Percentiles rank a stretch among this genome's conserved stretches.
These are phyloP conservation scores for Sylvicapra grimmia DNA, from an alignment of 2,113 vertebrate species.

Conservation along the genomic window DNA sequence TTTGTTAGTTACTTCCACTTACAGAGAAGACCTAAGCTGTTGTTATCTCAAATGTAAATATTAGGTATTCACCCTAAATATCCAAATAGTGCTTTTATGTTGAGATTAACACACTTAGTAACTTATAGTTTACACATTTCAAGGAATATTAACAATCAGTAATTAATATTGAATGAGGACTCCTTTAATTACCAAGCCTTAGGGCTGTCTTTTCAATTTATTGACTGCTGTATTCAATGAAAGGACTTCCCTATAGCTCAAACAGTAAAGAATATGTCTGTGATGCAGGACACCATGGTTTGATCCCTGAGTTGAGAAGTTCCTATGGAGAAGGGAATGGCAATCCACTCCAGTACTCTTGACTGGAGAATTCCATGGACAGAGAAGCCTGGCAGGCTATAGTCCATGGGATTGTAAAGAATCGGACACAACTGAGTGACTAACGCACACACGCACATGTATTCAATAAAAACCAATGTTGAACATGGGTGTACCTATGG, in stretches of 20 bases:
- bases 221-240: background rate
- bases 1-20: background rate
- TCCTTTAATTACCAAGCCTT: background rate
- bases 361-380: background rate
- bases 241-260: background rate
- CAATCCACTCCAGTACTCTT: background rate
- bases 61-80: background rate
- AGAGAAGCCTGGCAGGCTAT: background rate
- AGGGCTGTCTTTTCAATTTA: background rate
- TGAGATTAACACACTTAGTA: background rate
- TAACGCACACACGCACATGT: background rate
- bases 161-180: background rate
- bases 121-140: background rate
- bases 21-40: background rate
- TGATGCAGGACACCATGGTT: background rate
- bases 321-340: background rate
- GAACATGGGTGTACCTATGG: background rate
- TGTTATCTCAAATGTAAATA: conserved; percentile 1
- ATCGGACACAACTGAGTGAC: background rate
- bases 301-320: background rate
- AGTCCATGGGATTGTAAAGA: background rate
- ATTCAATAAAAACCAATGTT: background rate
- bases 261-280: background rate
- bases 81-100: background rate
- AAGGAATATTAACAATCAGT: background rate